Evolutionary conservation across 2,113 vertebrate species (phyloP).

Genomic region (Loxodonta africana): DNA sequence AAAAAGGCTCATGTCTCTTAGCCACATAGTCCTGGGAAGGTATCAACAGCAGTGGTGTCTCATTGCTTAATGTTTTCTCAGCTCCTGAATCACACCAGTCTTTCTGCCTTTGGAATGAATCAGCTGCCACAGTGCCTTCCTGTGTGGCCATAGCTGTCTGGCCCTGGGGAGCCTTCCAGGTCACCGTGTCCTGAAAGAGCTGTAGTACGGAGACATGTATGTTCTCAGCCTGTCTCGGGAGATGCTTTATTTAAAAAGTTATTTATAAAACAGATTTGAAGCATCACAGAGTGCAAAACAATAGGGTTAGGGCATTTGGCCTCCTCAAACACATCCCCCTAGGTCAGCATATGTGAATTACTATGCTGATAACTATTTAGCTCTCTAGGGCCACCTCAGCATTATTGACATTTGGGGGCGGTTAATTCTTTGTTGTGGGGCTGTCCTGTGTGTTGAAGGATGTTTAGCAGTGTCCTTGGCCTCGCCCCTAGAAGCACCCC

Average conservation of each 20-base stretch:
- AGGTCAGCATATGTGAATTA: not conserved
- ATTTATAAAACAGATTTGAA: not conserved
- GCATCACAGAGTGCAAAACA: not conserved
- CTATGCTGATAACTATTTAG: not conserved
- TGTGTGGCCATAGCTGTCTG: not conserved
- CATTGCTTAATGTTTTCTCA: not conserved
- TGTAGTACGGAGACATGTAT: not conserved
- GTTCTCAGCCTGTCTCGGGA: not conserved
- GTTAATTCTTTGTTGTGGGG: not conserved
- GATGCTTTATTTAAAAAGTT: constrained; percentile 19
- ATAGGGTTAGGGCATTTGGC: not conserved
- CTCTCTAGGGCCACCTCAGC: not conserved
- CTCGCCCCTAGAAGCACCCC: not conserved
- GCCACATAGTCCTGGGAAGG: not conserved
- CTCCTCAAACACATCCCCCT: not conserved
- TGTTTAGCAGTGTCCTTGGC: not conserved
- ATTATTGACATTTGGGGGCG: not conserved
- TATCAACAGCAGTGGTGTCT: not conserved
- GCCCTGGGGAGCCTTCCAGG: not conserved
- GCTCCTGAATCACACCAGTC: not conserved
- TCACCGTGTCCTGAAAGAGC: not conserved
- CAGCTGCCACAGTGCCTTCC: not conserved
- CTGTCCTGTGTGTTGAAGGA: not conserved
- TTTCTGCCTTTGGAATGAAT: not conserved
- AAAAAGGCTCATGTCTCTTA: not conserved